Conservation (phyloP, 2,888 invertebrate genomes). For the Meliscaeva auricollis region DNA sequence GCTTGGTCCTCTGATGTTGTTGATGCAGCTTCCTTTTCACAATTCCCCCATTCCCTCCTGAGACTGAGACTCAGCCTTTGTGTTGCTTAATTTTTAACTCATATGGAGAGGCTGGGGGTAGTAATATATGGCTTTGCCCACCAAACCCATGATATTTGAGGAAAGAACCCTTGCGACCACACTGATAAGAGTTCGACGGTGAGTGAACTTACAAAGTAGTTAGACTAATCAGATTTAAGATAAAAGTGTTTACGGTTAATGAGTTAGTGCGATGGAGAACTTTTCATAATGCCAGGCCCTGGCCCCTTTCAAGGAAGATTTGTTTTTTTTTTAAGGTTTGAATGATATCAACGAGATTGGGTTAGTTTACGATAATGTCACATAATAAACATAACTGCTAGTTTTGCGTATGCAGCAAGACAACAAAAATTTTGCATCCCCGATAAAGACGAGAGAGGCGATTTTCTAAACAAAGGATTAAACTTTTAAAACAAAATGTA, state of each 20-base stretch:
- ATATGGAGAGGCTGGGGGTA: constrained; percentile 10
- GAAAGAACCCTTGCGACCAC: constrained; percentile 21
- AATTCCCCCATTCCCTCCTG: constrained; percentile 44
- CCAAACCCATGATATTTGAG: not conserved
- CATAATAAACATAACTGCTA: too few species aligned
- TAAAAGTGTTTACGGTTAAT: constrained; percentile 68
- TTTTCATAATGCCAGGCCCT: not conserved
- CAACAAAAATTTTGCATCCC: too few species aligned
- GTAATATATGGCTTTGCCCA: not conserved
- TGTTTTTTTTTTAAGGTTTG: not conserved
- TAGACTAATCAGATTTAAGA: constrained; percentile 69
- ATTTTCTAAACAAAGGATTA: too few species aligned
- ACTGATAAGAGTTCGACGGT: constrained; percentile 69
- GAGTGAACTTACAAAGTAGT: constrained; percentile 73
- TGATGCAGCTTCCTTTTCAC: constrained; percentile 58
- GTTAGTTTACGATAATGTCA: too few species aligned
- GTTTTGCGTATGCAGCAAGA: too few species aligned
- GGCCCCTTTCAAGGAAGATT: not conserved
- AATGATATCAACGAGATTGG: too few species aligned
- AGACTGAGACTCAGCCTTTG: too few species aligned
- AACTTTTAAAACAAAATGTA: too few species aligned
- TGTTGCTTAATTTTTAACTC: constrained; percentile 65
- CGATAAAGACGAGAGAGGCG: too few species aligned
- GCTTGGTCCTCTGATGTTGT: constrained; percentile 16
- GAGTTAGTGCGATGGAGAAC: constrained; percentile 31